Percentiles rank a stretch among this genome's conserved stretches.
phyloP scores from a whole-genome alignment of 1,140 invertebrate genomes.

The Liolophura sinensis region DNA sequence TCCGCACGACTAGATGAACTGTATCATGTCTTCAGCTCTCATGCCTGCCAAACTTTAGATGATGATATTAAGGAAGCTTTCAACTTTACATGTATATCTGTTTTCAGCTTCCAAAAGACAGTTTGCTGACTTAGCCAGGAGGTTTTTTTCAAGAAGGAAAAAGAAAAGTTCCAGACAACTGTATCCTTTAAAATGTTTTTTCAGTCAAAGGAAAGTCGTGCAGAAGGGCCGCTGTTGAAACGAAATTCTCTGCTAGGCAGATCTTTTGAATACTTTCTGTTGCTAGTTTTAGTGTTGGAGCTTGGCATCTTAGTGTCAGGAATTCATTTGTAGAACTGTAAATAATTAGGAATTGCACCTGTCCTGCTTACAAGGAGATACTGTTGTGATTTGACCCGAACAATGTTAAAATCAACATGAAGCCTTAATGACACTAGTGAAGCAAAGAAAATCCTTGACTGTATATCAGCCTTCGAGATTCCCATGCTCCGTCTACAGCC shows the following conservation, averaged over 20 bases:
- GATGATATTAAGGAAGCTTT: not conserved
- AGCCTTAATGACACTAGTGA: no score
- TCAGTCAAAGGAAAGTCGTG: not conserved
- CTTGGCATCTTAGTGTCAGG: not conserved
- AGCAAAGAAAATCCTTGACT: constrained; percentile 19
- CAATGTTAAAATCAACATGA: not conserved
- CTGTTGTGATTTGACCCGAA: not conserved
- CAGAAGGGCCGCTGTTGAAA: not conserved
- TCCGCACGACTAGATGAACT: no score
- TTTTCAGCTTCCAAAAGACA: constrained; percentile 45
- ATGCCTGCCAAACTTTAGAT: not conserved
- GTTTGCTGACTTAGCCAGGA: constrained; percentile 44
- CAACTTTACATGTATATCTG: constrained; percentile 8
- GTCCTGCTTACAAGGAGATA: not conserved
- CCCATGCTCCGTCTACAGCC: constrained; percentile 40
- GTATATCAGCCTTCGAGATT: constrained; percentile 32
- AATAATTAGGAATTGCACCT: not conserved
- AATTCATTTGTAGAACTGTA: not conserved
- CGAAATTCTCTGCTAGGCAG: not conserved
- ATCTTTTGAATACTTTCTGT: not conserved
- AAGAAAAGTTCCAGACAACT: constrained; percentile 39
- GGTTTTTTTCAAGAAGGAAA: constrained; percentile 38
- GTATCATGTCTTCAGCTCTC: not conserved
- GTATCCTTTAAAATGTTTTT: constrained; percentile 28
- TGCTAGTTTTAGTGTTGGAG: not conserved